Conservation (phyloP, 2,113 vertebrate species). For the Lophochroa leadbeateri region DNA sequence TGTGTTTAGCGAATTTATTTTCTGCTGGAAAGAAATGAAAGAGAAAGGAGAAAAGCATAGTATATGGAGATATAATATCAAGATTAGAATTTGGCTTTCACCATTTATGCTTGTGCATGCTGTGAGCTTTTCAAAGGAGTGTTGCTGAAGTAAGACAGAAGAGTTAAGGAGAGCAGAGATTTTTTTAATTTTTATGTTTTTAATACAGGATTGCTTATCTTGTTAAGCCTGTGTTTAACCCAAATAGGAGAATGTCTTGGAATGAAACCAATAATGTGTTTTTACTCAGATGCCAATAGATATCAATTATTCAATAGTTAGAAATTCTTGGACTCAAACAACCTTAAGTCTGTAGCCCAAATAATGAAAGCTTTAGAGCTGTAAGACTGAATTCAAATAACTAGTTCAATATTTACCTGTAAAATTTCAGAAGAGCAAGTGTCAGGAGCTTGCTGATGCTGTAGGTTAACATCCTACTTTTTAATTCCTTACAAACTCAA, state of each 20-base stretch:
- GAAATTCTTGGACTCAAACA: not conserved
- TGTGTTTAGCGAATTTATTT: constrained; percentile 14
- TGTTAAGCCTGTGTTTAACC: not conserved
- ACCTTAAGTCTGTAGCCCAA: not conserved
- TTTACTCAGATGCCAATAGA: not conserved
- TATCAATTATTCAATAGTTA: not conserved
- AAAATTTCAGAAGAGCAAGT: not conserved
- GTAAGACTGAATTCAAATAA: not conserved
- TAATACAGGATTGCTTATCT: not conserved
- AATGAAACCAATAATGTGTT: not conserved
- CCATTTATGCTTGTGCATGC: not conserved
- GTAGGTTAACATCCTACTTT: not conserved
- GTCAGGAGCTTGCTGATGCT: not conserved
- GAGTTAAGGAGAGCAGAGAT: not conserved
- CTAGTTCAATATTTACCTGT: not conserved
- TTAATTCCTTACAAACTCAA: not conserved
- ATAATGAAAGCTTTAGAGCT: not conserved
- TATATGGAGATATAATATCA: not conserved
- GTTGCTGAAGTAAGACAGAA: not conserved
- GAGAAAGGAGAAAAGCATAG: not conserved
- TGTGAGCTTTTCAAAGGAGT: not conserved
- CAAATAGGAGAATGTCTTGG: not conserved
- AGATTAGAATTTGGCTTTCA: not conserved
- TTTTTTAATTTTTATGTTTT: not conserved
- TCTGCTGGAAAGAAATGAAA: constrained; percentile 18